These are phyloP conservation scores for Drosophila affinis DNA, from an alignment of 2,888 invertebrate genomes.

Conservation along the genomic window DNA sequence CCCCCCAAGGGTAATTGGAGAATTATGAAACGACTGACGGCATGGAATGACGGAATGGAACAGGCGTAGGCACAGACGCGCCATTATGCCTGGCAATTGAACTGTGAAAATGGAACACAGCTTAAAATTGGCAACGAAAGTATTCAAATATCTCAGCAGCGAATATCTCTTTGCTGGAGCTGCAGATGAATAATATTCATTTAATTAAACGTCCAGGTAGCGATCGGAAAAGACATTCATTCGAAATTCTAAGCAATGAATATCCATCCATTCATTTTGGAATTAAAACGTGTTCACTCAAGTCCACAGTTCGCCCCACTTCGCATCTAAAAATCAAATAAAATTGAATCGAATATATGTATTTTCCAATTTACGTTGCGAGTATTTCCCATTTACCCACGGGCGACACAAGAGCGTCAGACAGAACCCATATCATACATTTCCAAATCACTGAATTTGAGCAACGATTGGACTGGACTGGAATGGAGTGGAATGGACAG, in stretches of 20 bases:
- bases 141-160: neutral
- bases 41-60: conserved; percentile 1
- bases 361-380: neutral
- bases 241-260: too few species aligned
- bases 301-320: neutral
- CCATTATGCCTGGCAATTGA: conserved; percentile 14
- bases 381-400: conserved; percentile 3
- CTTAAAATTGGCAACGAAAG: neutral
- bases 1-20: conserved; percentile 29
- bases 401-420: neutral
- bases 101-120: conserved; percentile 16
- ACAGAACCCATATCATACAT: conserved; percentile 3
- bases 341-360: neutral
- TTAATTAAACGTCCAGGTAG: neutral
- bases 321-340: neutral
- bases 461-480: neutral
- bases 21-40: conserved; percentile 23
- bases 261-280: too few species aligned
- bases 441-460: conserved; percentile 21
- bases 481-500: neutral
- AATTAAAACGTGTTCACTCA: neutral
- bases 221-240: neutral
- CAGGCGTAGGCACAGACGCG: neutral
- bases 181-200: neutral
- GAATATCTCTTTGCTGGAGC: neutral